Base-by-base conservation (phyloP, 2,113 vertebrate genomes). In the Oreochromis tanganicae region DNA sequence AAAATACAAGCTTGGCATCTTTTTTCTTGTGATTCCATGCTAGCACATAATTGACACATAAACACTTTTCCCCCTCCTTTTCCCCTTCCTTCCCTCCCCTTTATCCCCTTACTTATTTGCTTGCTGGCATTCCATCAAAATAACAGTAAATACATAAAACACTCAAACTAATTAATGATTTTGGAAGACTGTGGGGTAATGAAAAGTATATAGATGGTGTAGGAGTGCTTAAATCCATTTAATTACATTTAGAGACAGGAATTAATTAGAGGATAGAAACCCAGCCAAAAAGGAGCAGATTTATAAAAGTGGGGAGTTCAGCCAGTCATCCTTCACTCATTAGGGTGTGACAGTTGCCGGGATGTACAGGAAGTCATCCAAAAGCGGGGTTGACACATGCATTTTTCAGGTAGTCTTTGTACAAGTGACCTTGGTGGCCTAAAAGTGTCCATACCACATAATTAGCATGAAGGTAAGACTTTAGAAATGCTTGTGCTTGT, bases 131-230 rank as follows among this genome's bases (percentile, higher is more conserved):
- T 92, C 56, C 55, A 87, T 94, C 94, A 95, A 91, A 94, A 94
- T 84, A 81, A 29, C 83, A 90, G 89, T 88, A 95, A 96, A 96
- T 94, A 91, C 91, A 94, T 95, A 91, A 96, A 95, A 91, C 92
- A 94, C 93, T 95, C 87, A 41, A 83, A 87, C 81, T 95, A 95
- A 96, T 95, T 91, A 95, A 95, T 93, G 93, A 91, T 93, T 93
- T 86, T 38, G 84, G 85, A 85, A 92, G 68, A 87, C 91, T 91
- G 90, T 84, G 43, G 85, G 82, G 89, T 90, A 91, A 92, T 93
- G 92, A 93, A 91, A 94, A 93, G 93, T 92, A 85, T 94, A 93
- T 94, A 88, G 92, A 94, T 94, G 93, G 84, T 92, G 93, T 88
- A 94, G 93, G 92, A 95, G 94, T 92, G 89, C 87, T 92, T 88